Evolutionary conservation across 1,140 invertebrate genomes (phyloP).

Genomic region (Drosophila virilis): DNA sequence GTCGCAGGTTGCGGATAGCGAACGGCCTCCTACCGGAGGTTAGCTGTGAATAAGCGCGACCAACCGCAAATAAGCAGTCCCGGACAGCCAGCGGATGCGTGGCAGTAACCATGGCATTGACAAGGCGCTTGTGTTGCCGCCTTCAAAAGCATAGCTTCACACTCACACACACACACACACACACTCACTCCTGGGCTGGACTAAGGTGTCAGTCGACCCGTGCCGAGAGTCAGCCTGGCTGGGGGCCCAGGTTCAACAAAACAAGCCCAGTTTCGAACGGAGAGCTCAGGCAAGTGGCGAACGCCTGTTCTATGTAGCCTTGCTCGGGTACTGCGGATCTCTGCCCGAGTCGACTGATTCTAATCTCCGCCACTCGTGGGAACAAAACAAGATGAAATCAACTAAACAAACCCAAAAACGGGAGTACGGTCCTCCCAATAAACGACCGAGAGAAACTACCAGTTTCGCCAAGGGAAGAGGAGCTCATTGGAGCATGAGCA

Average conservation of each 20-base stretch:
- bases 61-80: constrained; percentile 22
- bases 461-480: neutral
- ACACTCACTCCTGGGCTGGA: constrained; percentile 28
- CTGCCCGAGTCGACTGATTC: constrained; percentile 20
- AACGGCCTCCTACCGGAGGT: constrained; percentile 22
- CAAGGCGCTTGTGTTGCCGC: constrained; percentile 18
- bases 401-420: constrained; percentile 5
- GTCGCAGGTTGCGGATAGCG: constrained; percentile 42
- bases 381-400: constrained; percentile 25
- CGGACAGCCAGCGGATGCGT: constrained; percentile 32
- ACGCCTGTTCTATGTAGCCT: constrained; percentile 29
- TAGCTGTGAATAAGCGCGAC: constrained; percentile 33
- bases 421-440: constrained; percentile 16
- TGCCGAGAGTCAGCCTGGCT: constrained; percentile 38
- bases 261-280: constrained; percentile 37
- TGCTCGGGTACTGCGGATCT: constrained; percentile 31
- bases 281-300: constrained; percentile 32
- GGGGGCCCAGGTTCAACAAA: constrained; percentile 31
- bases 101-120: neutral
- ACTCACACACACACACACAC: neutral
- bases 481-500: neutral
- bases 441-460: constrained; percentile 3
- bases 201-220: constrained; percentile 39
- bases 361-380: constrained; percentile 35
- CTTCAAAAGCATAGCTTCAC: constrained; percentile 4